Base-by-base conservation (phyloP, 2,888 invertebrate species). In the Tenthredo amoena region DNA sequence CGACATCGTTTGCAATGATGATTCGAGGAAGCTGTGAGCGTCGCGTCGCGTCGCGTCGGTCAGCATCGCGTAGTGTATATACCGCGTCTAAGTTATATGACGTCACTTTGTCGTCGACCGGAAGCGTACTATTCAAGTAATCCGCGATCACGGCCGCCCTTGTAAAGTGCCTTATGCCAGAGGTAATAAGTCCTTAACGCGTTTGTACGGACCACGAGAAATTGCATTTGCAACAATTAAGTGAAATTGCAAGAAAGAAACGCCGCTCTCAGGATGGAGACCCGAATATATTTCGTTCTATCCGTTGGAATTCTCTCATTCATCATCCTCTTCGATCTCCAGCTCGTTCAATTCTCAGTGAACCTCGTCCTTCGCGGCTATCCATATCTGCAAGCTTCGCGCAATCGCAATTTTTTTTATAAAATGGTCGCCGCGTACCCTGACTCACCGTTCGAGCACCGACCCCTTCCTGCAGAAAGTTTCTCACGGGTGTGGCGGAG, bases 41-140 rank as follows among this genome's bases (percentile, higher is more conserved):
- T 68, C 68, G 77, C 47, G 31, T 37, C 43, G 47, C 55, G 77
- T n/a, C 43, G 50, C 55, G 79, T 55, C 55, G 79, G 26, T 77
- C 55, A 55, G 55, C 31, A 37, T 37, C 76, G 37, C 71, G 71
- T 71, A 15, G 4, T 15, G 3, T 47, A 21, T 40, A 18, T 50
- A 47, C 37, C 58, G 62, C 40, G 58, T 34, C 81, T 81, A n/a
- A 50, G 37, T 18, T 74, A 81, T 43, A 47, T 81, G 81, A 77
- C 58, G 81, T 62, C 58, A 81, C 6, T 81, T 62, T 81, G 81
- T 81, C 58, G 81, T 62, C 81, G 81, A 81, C 81, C 81, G 81
- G 81, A 81, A 81, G 40, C 40, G 50, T 62, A 81, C 81, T 81
- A 62, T 81, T 81, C 81, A 50, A 58, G 81, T 81, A 81, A 81